Conservation (phyloP, 2,113 vertebrate species). For the Mormyrus lacerda region DNA sequence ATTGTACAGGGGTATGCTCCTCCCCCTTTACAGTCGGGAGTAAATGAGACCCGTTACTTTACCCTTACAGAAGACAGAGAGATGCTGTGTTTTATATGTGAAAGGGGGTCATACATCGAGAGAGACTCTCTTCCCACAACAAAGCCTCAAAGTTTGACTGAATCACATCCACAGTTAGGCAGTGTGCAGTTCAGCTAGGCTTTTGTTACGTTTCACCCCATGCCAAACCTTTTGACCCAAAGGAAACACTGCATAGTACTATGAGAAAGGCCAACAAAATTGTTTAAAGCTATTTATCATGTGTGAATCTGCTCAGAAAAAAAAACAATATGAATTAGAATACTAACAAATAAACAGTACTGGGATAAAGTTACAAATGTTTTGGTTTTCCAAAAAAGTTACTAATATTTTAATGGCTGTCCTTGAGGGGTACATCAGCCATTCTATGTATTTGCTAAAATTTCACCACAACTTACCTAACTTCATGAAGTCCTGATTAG, state of each 20-base stretch:
- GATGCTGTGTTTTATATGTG: background rate
- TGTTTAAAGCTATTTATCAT: background rate
- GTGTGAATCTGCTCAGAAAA: background rate
- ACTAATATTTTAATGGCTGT: background rate
- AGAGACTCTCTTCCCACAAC: background rate
- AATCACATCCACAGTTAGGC: background rate
- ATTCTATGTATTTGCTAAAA: background rate
- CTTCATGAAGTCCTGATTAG: background rate
- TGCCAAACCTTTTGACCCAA: background rate
- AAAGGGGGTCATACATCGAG: background rate
- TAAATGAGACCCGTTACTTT: background rate
- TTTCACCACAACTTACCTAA: background rate
- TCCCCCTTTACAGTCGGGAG: background rate
- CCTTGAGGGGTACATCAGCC: background rate
- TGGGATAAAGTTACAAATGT: background rate
- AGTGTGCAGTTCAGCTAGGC: background rate
- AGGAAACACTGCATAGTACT: background rate
- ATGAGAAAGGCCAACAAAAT: background rate
- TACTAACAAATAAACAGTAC: background rate
- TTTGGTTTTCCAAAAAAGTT: background rate
- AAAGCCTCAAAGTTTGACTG: background rate
- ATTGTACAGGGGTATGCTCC: background rate
- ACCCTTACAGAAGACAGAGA: background rate
- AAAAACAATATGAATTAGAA: background rate
- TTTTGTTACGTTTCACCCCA: background rate